phyloP scores from a whole-genome alignment of 2,888 invertebrate genomes.

The Diloba caeruleocephala region DNA sequence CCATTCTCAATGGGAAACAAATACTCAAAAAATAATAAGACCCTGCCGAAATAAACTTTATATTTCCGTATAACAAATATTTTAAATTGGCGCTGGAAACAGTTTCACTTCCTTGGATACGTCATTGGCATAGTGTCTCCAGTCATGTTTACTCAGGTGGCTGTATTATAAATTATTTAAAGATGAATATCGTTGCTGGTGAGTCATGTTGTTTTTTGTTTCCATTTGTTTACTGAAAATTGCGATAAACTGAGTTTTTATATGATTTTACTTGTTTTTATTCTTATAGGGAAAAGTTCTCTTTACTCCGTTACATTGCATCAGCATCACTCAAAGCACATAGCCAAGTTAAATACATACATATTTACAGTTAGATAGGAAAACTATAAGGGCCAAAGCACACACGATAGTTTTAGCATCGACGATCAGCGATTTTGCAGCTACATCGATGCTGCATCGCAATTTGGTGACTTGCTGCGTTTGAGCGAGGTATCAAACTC shows the following conservation, averaged over 20 bases:
- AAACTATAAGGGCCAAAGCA: no score
- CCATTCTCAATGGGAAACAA: constrained; percentile 1
- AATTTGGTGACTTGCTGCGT: no score
- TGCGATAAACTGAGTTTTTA: constrained; percentile 1
- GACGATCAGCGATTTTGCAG: no score
- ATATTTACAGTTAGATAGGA: no score
- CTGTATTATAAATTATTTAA: constrained; percentile 45
- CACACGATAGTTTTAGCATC: no score
- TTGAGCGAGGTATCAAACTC: no score
- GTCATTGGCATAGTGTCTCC: constrained; percentile 11
- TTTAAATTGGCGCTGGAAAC: constrained; percentile 18
- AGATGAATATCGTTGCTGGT: constrained; percentile 36
- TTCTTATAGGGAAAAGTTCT: no score
- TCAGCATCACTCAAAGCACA: not conserved
- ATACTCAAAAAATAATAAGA: not conserved
- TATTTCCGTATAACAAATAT: constrained; percentile 23
- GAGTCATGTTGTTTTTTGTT: constrained; percentile 30
- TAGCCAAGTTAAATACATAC: no score
- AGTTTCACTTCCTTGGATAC: constrained; percentile 8
- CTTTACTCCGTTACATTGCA: no score
- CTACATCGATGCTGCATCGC: no score
- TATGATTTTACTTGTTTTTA: no score
- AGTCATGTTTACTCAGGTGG: constrained; percentile 49
- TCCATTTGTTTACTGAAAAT: constrained; percentile 5
- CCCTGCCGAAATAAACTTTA: not conserved